phyloP scores from a whole-genome alignment of 1,140 invertebrate species.

The Trichonephila clavipes region DNA sequence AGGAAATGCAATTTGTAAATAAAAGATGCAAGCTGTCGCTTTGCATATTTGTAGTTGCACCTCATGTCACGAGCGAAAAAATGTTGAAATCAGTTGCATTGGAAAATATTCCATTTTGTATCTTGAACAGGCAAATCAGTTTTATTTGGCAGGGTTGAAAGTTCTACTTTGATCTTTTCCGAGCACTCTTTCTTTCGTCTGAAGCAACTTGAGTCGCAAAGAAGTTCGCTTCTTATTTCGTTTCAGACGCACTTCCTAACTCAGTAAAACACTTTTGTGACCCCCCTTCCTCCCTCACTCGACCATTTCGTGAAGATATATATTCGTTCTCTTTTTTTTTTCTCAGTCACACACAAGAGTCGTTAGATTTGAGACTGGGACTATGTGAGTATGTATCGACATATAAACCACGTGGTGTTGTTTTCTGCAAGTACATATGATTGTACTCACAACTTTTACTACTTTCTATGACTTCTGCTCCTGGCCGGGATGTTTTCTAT shows the following conservation, averaged over 20 bases:
- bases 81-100: conserved; percentile 34
- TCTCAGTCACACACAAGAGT: conserved; percentile 19
- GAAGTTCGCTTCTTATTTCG: neutral
- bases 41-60: conserved; percentile 43
- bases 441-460: conserved; percentile 17
- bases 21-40: conserved; percentile 66
- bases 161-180: conserved; percentile 56
- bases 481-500: neutral
- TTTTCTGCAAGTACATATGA: neutral
- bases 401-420: conserved; percentile 14
- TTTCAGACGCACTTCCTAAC: conserved; percentile 34
- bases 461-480: neutral
- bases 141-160: conserved; percentile 37
- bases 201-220: neutral
- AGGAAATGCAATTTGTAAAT: conserved; percentile 45
- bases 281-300: neutral
- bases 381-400: neutral
- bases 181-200: conserved; percentile 23
- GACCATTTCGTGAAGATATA: conserved; percentile 35
- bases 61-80: neutral
- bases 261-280: conserved; percentile 34
- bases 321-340: neutral
- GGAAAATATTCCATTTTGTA: conserved; percentile 38
- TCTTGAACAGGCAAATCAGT: conserved; percentile 52
- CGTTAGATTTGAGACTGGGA: conserved; percentile 25